These are phyloP conservation scores for Thunnus albacares DNA, from an alignment of 2,797 vertebrate species.

Conservation along the genomic window DNA sequence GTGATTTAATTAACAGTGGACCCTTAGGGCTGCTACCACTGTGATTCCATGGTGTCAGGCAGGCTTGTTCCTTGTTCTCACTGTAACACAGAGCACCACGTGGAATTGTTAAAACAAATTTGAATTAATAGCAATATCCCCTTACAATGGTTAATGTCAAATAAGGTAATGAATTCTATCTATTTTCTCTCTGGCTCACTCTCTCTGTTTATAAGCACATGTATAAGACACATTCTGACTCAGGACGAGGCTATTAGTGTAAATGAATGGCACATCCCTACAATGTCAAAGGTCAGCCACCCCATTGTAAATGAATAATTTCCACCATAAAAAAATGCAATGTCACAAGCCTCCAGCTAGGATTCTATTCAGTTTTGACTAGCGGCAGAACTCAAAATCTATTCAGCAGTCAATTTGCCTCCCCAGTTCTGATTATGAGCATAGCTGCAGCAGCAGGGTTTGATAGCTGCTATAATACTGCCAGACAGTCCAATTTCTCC, in stretches of 20 bases:
- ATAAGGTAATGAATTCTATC: slow-evolving; percentile 41
- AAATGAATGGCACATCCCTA: slow-evolving; percentile 64
- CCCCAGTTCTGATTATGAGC: slow-evolving; percentile 73
- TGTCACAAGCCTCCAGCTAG: slow-evolving; percentile 48
- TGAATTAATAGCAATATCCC: slow-evolving; percentile 59
- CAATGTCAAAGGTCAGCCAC: slow-evolving; percentile 68
- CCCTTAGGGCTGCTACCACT: slow-evolving; percentile 29
- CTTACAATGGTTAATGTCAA: slow-evolving; percentile 52
- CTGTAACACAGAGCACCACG: slow-evolving; percentile 34
- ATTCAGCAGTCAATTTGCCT: slow-evolving; percentile 80
- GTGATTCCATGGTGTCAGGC: slow-evolving; percentile 51
- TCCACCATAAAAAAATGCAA: slow-evolving; percentile 39
- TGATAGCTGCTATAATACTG: slow-evolving; percentile 79
- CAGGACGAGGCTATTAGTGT: slow-evolving; percentile 57
- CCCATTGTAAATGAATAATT: slow-evolving; percentile 67
- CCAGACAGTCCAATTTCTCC: slow-evolving; percentile 76
- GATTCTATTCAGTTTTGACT: slow-evolving; percentile 63
- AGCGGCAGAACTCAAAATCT: slow-evolving; percentile 68
- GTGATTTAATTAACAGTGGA: slow-evolving; percentile 57
- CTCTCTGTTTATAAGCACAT: slow-evolving; percentile 37
- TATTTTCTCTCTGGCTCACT: background rate
- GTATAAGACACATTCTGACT: slow-evolving; percentile 33
- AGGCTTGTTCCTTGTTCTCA: slow-evolving; percentile 35
- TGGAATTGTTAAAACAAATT: slow-evolving; percentile 67
- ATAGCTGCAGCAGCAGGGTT: slow-evolving; percentile 66